Percentiles rank a stretch among this genome's conserved stretches.
These are phyloP conservation scores for Chinchilla lanigera DNA, from an alignment of 2,113 vertebrate genomes.

Conservation along the genomic window DNA sequence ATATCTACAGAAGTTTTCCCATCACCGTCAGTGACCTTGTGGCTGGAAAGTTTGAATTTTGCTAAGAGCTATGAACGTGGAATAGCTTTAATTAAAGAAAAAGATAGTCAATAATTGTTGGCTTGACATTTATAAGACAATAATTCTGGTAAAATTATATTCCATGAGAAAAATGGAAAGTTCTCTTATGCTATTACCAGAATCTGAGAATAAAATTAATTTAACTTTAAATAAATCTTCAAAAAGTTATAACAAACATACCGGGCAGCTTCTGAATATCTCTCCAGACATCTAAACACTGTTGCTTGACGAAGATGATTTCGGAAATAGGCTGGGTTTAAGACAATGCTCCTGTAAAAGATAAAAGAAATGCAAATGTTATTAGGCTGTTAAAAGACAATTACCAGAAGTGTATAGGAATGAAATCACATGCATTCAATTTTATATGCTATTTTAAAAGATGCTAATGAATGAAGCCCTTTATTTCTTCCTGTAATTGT, in stretches of 20 bases:
- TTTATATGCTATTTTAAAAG: conserved; percentile 56
- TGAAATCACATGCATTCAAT: conserved; percentile 54
- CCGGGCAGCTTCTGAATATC: conserved; percentile 89
- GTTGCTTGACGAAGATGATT: conserved; percentile 88
- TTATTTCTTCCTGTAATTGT: conserved; percentile 61
- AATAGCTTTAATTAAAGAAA: conserved; percentile 80
- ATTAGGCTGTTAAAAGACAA: conserved; percentile 70
- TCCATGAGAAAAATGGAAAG: conserved; percentile 78
- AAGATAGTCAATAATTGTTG: conserved; percentile 80
- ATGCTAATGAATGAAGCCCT: conserved; percentile 36
- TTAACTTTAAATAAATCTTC: conserved; percentile 79
- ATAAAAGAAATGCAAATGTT: conserved; percentile 69
- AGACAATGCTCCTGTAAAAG: conserved; percentile 86
- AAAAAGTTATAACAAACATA: conserved; percentile 76
- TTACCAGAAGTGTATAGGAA: conserved; percentile 62
- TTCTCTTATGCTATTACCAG: conserved; percentile 77
- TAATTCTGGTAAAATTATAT: conserved; percentile 79
- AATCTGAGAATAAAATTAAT: conserved; percentile 79
- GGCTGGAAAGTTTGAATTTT: conserved; percentile 73
- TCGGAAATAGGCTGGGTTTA: conserved; percentile 88
- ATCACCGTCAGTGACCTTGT: conserved; percentile 71
- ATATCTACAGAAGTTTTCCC: conserved; percentile 58
- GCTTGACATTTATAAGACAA: conserved; percentile 78
- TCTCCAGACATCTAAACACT: conserved; percentile 86
- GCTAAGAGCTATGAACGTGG: conserved; percentile 67